phyloP scores from a whole-genome alignment of 2,113 vertebrate genomes.

The Reinhardtius hippoglossoides region DNA sequence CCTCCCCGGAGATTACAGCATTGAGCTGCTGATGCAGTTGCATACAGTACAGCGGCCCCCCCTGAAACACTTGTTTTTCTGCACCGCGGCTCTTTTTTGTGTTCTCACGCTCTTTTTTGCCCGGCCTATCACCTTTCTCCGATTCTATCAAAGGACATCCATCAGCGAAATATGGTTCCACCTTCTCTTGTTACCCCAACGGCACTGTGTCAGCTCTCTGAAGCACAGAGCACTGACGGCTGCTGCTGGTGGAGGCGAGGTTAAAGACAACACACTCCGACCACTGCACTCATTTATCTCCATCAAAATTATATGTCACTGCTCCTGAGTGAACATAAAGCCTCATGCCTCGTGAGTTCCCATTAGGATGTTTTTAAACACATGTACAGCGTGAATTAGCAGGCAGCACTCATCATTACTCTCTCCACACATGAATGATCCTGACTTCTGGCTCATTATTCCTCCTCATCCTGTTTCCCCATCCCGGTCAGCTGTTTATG shows the following conservation, averaged over 20 bases:
- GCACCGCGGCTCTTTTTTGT: constrained; percentile 68
- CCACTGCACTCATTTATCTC: constrained; percentile 1
- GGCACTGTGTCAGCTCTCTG: constrained; percentile 66
- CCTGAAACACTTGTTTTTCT: constrained; percentile 65
- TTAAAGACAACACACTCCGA: not conserved
- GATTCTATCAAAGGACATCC: constrained; percentile 70
- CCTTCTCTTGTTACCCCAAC: constrained; percentile 71
- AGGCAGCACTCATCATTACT: constrained; percentile 11
- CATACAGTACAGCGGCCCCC: constrained; percentile 30
- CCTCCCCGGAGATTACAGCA: constrained; percentile 57
- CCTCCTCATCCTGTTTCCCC: constrained; percentile 4
- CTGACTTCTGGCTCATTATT: constrained; percentile 35
- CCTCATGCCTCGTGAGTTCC: not conserved
- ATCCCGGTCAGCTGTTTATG: constrained; percentile 46
- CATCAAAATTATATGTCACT: constrained; percentile 5
- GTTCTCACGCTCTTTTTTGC: constrained; percentile 62
- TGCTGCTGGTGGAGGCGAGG: constrained; percentile 29
- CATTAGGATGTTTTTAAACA: constrained; percentile 14
- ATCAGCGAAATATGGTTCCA: constrained; percentile 83
- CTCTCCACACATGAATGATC: constrained; percentile 32
- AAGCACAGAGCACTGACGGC: constrained; percentile 25
- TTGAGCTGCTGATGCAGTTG: constrained; percentile 73
- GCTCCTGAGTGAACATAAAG: constrained; percentile 3
- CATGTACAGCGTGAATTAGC: constrained; percentile 10
- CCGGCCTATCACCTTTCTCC: constrained; percentile 74